These are phyloP conservation scores for Antennarius maculatus DNA, from an alignment of 2,797 vertebrate genomes.

Conservation along the genomic window DNA sequence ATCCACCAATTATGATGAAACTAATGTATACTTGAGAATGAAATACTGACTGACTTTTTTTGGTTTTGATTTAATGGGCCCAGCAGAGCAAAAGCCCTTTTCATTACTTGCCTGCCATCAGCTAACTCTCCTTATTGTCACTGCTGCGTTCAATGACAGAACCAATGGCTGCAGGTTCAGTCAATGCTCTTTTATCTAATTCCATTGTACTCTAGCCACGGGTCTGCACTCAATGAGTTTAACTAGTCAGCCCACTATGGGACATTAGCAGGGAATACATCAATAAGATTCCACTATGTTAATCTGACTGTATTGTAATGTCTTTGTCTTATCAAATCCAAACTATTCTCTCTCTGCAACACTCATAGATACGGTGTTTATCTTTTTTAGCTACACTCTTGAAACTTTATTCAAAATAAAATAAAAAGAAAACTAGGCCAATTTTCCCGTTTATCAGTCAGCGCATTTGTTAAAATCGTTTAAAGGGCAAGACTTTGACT, in stretches of 20 bases:
- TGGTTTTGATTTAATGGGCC: background rate
- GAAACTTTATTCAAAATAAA: too few relatives aligned
- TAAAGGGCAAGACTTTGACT: too few relatives aligned
- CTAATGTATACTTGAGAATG: constrained; percentile 28
- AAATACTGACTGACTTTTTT: constrained; percentile 12
- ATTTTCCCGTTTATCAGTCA: too few relatives aligned
- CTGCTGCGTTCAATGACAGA: constrained; percentile 4
- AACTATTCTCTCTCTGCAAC: constrained; percentile 4
- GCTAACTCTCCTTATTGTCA: constrained; percentile 9
- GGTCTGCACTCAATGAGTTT: constrained; percentile 55
- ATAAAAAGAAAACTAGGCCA: too few relatives aligned
- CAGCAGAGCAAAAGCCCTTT: background rate
- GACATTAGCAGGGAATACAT: constrained; percentile 56
- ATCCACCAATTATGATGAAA: constrained; percentile 29
- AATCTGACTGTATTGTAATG: constrained; percentile 59
- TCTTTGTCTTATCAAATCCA: constrained; percentile 12
- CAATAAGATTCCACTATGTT: constrained; percentile 56
- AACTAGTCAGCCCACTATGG: constrained; percentile 43
- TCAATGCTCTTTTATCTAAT: constrained; percentile 30
- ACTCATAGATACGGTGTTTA: background rate
- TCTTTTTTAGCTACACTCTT: constrained; percentile 5
- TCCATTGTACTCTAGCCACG: constrained; percentile 31
- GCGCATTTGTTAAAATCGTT: too few relatives aligned
- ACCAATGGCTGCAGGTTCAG: constrained; percentile 11
- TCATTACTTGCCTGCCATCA: background rate